A percentile compares a stretch with the other conserved stretches of the same genome.
Conservation (phyloP, 2,797 vertebrate species). For the Coilia nasus region DNA sequence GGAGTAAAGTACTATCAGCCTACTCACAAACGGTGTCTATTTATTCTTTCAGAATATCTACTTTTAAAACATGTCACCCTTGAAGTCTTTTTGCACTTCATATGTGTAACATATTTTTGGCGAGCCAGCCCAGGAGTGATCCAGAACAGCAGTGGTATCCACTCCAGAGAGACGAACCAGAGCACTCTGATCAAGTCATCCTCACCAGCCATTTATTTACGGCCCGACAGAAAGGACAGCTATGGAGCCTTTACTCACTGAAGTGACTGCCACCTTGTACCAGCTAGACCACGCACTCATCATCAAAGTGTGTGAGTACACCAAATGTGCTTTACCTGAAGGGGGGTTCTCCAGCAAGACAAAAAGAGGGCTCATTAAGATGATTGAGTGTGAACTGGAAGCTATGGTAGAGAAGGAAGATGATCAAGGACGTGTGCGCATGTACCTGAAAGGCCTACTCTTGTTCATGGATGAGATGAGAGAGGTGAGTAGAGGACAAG, state of each 20-base stretch:
- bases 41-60: too few relatives aligned
- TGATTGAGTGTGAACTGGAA: background rate
- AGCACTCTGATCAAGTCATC: constrained; percentile 7
- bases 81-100: too few relatives aligned
- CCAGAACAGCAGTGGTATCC: background rate
- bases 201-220: too few relatives aligned
- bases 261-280: background rate
- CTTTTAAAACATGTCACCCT: too few relatives aligned
- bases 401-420: background rate
- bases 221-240: background rate
- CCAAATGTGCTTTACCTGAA: background rate
- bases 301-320: constrained; percentile 8
- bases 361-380: constrained; percentile 7
- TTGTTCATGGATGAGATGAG: constrained; percentile 3
- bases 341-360: constrained; percentile 12
- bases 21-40: too few relatives aligned
- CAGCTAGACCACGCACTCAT: background rate
- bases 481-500: background rate
- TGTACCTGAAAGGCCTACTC: constrained; percentile 12
- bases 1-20: too few relatives aligned
- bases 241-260: background rate
- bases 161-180: background rate
- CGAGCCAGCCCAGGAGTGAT: background rate
- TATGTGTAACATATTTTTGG: constrained; percentile 5
- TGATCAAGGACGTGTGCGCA: background rate